Evolutionary conservation across 2,113 vertebrate genomes (phyloP), one percentile per base, ranked within the genome.

Genomic region (Tychaedon coryphoeus): DNA sequence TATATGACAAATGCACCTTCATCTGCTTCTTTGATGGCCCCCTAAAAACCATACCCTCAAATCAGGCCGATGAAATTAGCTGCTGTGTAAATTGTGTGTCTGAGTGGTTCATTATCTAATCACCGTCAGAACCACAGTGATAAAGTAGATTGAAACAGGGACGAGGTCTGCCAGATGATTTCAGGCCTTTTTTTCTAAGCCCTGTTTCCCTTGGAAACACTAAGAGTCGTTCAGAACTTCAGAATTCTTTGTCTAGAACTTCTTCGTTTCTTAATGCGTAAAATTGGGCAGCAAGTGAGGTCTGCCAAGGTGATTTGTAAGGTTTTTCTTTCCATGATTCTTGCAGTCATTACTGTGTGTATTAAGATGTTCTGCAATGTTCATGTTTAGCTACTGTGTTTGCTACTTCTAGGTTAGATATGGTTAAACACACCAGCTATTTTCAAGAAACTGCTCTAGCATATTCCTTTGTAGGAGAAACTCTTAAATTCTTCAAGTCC

Each of bases 21-120:
- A 97, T 98, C 97, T 97, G 95, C 97, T 98, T 97, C 97, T 98
- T 98, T 98, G 97, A 98, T 98, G 97, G 97, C 96, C 98, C 98
- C 98, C 98, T 98, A 97, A 98, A 98, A 98, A 98, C 98, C 98
- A 98, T 98, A 98, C 98, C 98, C 98, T 98, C 98, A 98, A 98
- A 98, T 98, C 98, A 99, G 98, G 95, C 97, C 98, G 98, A 98
- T 98, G 98, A 99, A 98, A 99, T 98, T 98, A 95, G 98, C 98
- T 98, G 98, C 98, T 98, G 98, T 98, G 98, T 99, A 99, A 99
- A 99, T 98, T 98, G 98, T 98, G 98, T 98, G 98, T 98, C 98
- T 98, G 98, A 99, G 98, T 98, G 98, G 98, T 99, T 99, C 98
- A 99, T 99, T 99, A 99, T 99, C 98, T 99, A 99, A 99, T 99